phyloP scores from a whole-genome alignment of 2,888 invertebrate species.

The Campaea margaritaria region DNA sequence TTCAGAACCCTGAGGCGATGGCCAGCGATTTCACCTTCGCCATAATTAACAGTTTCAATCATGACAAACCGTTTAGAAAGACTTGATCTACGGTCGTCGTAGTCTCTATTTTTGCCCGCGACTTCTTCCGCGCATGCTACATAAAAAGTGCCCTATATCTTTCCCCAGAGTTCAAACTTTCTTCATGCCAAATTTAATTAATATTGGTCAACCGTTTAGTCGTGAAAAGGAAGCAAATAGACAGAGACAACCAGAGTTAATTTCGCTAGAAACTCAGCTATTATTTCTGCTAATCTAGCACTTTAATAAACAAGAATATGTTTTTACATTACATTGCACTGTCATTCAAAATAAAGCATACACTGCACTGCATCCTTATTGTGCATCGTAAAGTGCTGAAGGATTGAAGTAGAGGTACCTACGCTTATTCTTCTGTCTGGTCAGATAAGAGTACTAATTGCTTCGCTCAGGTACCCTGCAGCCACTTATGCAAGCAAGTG shows the following conservation, averaged over 20 bases:
- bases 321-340: constrained; percentile 3
- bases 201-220: no score
- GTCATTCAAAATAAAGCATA: constrained; percentile 9
- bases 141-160: no score
- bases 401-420: background rate
- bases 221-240: no score
- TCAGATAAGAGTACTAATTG: constrained; percentile 10
- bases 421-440: constrained; percentile 9
- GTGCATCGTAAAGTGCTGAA: constrained; percentile 9
- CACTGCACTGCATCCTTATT: constrained; percentile 13
- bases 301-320: no score
- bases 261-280: background rate
- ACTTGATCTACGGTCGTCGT: constrained; percentile 3
- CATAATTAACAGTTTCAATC: constrained; percentile 2
- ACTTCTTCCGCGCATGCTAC: no score
- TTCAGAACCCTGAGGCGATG: constrained; percentile 7
- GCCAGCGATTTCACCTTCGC: constrained; percentile 5
- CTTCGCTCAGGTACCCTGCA: background rate
- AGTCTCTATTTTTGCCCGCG: no score
- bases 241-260: no score
- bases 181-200: no score
- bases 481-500: constrained; percentile 24
- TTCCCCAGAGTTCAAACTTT: no score
- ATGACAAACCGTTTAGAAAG: constrained; percentile 3
- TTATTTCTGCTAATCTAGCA: background rate